A percentile compares a stretch with the other conserved stretches of the same genome.
Evolutionary conservation across 2,113 vertebrate genomes (phyloP).

Genomic region (Urocitellus parryii): DNA sequence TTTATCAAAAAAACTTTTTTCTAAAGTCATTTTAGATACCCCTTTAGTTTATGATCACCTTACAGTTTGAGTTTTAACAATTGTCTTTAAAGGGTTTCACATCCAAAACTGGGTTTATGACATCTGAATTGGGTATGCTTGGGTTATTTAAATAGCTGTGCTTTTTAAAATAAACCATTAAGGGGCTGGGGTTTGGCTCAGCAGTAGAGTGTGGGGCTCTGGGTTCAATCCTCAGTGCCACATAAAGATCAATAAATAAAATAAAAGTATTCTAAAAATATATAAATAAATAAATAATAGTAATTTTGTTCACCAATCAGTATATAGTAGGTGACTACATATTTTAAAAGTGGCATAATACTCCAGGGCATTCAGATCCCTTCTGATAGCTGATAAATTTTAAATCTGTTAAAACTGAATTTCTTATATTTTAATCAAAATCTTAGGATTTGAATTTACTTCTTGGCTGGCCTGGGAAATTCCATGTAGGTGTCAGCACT

Average conservation of each 20-base stretch:
- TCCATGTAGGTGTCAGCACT: not conserved
- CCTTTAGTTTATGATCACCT: conserved; percentile 21
- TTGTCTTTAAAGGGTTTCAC: not conserved
- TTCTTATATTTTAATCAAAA: conserved; percentile 24
- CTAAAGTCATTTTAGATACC: not conserved
- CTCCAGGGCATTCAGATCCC: not conserved
- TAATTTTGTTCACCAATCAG: conserved; percentile 6
- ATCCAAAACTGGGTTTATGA: not conserved
- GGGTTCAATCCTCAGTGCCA: too few species aligned
- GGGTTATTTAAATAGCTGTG: not conserved
- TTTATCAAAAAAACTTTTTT: not conserved
- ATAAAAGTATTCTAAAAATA: too few species aligned
- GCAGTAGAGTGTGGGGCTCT: too few species aligned
- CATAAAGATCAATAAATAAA: too few species aligned
- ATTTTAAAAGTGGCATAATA: not conserved
- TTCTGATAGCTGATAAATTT: not conserved
- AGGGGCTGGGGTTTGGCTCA: too few species aligned
- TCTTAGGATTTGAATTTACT: not conserved
- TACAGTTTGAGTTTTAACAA: not conserved
- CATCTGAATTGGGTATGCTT: not conserved
- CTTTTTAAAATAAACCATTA: not conserved
- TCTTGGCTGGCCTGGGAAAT: not conserved
- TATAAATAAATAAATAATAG: not conserved
- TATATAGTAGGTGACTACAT: not conserved
- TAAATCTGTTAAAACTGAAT: not conserved